phyloP scores from a whole-genome alignment of 2,888 invertebrate genomes.

The Tinea pellionella region DNA sequence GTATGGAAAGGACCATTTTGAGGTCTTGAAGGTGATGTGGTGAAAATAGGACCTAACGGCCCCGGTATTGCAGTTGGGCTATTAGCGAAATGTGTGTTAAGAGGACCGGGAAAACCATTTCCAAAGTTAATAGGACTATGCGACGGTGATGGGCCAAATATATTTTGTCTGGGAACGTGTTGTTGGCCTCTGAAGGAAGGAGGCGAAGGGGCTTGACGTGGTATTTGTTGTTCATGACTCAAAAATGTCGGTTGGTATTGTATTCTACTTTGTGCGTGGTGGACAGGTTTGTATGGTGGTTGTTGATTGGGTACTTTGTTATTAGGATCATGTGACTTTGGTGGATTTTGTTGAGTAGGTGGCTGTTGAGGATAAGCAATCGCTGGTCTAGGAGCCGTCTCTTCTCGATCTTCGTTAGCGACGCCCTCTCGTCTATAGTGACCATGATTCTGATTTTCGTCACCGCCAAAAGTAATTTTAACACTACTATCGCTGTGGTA shows the following conservation, averaged over 20 bases:
- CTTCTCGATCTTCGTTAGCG: conserved; percentile 59
- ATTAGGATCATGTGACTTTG: conserved; percentile 33
- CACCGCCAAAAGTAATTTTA: conserved; percentile 83
- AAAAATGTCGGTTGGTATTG: conserved; percentile 56
- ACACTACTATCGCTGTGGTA: conserved; percentile 85
- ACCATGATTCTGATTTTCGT: conserved; percentile 55
- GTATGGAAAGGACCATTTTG: conserved; percentile 41
- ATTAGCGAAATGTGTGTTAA: conserved; percentile 31
- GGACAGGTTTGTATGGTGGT: conserved; percentile 37
- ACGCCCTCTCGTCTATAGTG: conserved; percentile 48
- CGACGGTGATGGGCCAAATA: conserved; percentile 40
- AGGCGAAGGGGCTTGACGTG: conserved; percentile 49
- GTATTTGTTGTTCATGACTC: conserved; percentile 53
- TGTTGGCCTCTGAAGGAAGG: conserved; percentile 48
- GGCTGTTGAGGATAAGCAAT: conserved; percentile 63
- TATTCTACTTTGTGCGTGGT: conserved; percentile 54
- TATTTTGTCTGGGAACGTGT: conserved; percentile 36
- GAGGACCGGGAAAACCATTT: conserved; percentile 34
- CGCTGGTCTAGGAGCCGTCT: conserved; percentile 74
- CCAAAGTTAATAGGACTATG: conserved; percentile 10
- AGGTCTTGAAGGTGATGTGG: conserved; percentile 41
- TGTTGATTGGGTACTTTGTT: conserved; percentile 27
- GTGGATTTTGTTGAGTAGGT: conserved; percentile 29
- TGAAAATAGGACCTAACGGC: conserved; percentile 40
- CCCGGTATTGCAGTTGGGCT: conserved; percentile 40